Conservation (phyloP, 1,140 invertebrate species). For the Papilio polyxenes region DNA sequence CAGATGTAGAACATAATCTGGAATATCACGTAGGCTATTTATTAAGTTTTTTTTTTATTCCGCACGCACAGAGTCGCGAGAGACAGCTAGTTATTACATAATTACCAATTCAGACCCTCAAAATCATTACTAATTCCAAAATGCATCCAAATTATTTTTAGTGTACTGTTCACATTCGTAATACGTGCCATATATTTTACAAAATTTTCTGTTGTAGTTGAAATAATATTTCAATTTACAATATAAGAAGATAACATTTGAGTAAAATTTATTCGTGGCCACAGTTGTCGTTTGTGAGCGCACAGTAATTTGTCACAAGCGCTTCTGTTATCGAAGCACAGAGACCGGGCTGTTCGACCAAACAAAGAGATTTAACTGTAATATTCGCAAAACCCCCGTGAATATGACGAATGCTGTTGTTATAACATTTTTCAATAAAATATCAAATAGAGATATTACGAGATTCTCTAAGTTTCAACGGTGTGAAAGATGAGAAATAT, state of each 20-base stretch:
- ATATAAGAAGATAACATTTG: constrained; percentile 28
- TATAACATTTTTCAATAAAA: constrained; percentile 20
- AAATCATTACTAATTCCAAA: background rate
- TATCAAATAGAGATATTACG: background rate
- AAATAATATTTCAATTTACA: constrained; percentile 22
- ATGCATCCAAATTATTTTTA: background rate
- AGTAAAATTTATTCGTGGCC: constrained; percentile 28
- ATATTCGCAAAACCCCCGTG: constrained; percentile 12
- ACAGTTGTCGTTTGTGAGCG: constrained; percentile 26
- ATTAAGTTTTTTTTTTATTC: no score
- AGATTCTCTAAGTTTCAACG: background rate
- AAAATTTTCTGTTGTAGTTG: background rate
- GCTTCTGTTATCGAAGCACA: constrained; percentile 34
- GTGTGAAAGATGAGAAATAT: background rate
- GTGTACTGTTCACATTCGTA: no score
- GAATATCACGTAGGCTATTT: no score
- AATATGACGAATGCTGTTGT: constrained; percentile 18
- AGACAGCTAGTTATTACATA: no score
- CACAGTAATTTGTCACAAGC: constrained; percentile 34
- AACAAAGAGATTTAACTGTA: constrained; percentile 37
- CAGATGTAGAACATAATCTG: no score
- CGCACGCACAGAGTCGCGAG: no score
- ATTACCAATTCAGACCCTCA: no score
- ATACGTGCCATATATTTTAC: no score
- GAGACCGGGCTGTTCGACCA: constrained; percentile 3